Percentiles rank a stretch among this genome's conserved stretches.
Conservation (phyloP, 2,888 invertebrate genomes). For the Monopis laevigella region DNA sequence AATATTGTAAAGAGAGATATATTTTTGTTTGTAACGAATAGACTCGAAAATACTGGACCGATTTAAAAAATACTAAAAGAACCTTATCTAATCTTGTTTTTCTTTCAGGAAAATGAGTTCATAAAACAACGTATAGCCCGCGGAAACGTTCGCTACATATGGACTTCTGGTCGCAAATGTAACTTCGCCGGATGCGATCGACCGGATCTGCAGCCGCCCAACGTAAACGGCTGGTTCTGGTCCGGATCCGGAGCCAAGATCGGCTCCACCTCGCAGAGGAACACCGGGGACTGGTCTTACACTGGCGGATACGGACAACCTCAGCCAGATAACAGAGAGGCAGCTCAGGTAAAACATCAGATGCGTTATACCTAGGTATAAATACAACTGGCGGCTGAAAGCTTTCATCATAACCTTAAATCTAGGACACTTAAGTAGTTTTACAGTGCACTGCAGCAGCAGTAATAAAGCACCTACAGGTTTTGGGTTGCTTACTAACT, state of each 20-base stretch:
- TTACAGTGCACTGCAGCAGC: too few species aligned
- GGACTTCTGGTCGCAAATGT: slow-evolving; percentile 92
- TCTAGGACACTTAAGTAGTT: too few species aligned
- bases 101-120: slow-evolving; percentile 80
- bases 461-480: too few species aligned
- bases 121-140: slow-evolving; percentile 86
- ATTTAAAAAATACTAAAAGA: too few species aligned
- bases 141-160: slow-evolving; percentile 83
- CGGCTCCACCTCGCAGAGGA: slow-evolving; percentile 86
- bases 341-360: slow-evolving; percentile 86
- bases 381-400: too few species aligned
- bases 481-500: too few species aligned
- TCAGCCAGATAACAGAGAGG: slow-evolving; percentile 91
- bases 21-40: too few species aligned
- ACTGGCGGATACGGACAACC: slow-evolving; percentile 89
- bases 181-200: slow-evolving; percentile 92
- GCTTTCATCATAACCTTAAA: too few species aligned
- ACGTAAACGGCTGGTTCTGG: slow-evolving; percentile 94
- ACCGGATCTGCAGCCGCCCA: slow-evolving; percentile 83
- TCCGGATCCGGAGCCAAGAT: slow-evolving; percentile 92
- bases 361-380: too few species aligned
- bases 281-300: slow-evolving; percentile 89
- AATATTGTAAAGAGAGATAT: too few species aligned
- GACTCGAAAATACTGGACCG: too few species aligned
- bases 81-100: too few species aligned